Evolutionary conservation across 2,797 vertebrate species (phyloP).

Genomic region (Crocodylus rhombifer): DNA sequence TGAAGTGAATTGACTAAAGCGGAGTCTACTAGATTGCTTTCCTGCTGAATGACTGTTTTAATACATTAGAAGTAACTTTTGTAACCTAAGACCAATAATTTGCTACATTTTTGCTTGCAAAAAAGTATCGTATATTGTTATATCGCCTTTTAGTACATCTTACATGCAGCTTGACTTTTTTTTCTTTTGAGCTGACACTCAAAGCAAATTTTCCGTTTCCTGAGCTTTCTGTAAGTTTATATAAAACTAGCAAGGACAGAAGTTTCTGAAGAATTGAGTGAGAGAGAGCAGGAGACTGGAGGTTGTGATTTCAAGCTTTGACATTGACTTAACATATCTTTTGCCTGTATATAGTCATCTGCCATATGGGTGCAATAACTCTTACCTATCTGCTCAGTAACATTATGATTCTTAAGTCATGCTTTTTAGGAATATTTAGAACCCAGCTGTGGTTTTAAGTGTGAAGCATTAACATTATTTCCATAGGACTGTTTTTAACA

Average conservation of each 20-base stretch:
- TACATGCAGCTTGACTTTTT: background rate
- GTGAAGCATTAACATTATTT: accelerated
- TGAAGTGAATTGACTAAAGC: background rate
- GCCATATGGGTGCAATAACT: accelerated
- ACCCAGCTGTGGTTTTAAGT: background rate
- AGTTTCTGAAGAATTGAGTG: background rate
- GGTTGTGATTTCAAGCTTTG: background rate
- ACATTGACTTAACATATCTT: accelerated
- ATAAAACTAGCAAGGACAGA: conserved; percentile 48
- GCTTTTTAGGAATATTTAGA: background rate
- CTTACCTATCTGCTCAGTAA: background rate
- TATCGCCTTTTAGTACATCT: accelerated
- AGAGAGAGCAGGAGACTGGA: background rate
- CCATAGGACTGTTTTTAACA: background rate
- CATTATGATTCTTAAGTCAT: accelerated
- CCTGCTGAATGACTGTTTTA: background rate
- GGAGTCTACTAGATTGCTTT: background rate
- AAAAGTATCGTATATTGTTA: background rate
- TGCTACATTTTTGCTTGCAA: accelerated
- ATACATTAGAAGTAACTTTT: background rate
- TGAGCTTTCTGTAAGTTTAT: conserved; percentile 64
- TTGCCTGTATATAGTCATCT: accelerated
- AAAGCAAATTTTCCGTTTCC: conserved; percentile 56
- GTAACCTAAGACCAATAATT: accelerated
- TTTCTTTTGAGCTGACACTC: background rate